A percentile compares a stretch with the other conserved stretches of the same genome.
These are phyloP conservation scores for Crocidura indochinensis DNA, from an alignment of 2,797 vertebrate genomes.

Conservation along the genomic window DNA sequence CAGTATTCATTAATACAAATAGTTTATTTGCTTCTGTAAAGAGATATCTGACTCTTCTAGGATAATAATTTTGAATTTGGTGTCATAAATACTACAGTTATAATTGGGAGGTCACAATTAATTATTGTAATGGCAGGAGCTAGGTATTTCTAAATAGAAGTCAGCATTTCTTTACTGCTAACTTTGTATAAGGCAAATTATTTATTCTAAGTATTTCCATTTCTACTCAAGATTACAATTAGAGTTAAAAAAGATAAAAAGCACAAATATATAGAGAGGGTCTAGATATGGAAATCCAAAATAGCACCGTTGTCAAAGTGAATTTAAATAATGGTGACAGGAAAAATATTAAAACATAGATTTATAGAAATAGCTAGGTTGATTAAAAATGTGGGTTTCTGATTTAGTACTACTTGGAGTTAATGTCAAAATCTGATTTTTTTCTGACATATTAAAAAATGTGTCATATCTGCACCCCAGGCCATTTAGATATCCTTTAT, in stretches of 20 bases:
- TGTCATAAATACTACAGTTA: neutral
- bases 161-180: constrained; percentile 38
- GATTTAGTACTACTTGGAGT: constrained; percentile 67
- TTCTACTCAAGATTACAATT: constrained; percentile 27
- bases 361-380: constrained; percentile 65
- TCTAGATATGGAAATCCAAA: constrained; percentile 67
- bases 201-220: constrained; percentile 11
- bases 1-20: constrained; percentile 24
- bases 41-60: neutral
- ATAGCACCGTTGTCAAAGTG: constrained; percentile 62
- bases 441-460: constrained; percentile 62
- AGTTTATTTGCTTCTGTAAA: neutral
- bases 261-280: neutral
- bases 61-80: constrained; percentile 27
- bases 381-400: constrained; percentile 68
- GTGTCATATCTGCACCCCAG: constrained; percentile 58
- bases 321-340: constrained; percentile 73
- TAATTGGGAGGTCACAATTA: constrained; percentile 63
- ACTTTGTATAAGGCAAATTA: neutral
- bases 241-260: constrained; percentile 64
- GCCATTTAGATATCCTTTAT: constrained; percentile 50
- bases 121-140: constrained; percentile 47
- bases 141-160: constrained; percentile 41
- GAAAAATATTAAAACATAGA: constrained; percentile 54
- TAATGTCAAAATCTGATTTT: constrained; percentile 63